These are phyloP conservation scores for Hylomyscus alleni DNA, from an alignment of 2,797 vertebrate species.

Conservation along the genomic window DNA sequence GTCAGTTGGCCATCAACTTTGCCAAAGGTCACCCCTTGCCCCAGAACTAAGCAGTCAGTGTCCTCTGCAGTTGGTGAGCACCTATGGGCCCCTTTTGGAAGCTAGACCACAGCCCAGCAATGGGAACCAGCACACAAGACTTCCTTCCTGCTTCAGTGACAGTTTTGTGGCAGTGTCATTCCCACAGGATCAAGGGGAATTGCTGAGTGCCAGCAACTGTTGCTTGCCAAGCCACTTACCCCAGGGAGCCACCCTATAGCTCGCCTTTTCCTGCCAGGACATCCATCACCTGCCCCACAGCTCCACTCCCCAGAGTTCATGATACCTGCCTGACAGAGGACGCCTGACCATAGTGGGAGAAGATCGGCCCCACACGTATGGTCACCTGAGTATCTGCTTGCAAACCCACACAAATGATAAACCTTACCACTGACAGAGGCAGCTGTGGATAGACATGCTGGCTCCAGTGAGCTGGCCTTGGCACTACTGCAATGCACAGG, in stretches of 20 bases:
- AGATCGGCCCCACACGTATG: conserved; percentile 86
- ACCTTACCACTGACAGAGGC: conserved; percentile 96
- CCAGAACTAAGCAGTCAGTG: conserved; percentile 94
- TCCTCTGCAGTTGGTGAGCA: conserved; percentile 90
- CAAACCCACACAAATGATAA: conserved; percentile 99
- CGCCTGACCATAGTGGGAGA: conserved; percentile 95
- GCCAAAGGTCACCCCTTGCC: conserved; percentile 84
- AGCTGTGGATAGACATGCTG: conserved; percentile 97
- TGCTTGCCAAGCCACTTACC: conserved; percentile 90
- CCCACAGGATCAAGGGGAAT: conserved; percentile 92
- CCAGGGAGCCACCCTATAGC: conserved; percentile 92
- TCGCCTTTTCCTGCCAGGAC: conserved; percentile 92
- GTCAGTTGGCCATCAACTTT: background rate
- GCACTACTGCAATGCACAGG: conserved; percentile 97
- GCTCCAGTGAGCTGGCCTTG: conserved; percentile 95
- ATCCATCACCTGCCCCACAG: conserved; percentile 84
- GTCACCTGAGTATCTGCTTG: conserved; percentile 94
- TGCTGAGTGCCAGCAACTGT: conserved; percentile 92
- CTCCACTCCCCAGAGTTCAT: conserved; percentile 96
- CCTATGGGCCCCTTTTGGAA: conserved; percentile 87
- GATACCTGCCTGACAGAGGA: conserved; percentile 94
- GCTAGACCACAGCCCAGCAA: conserved; percentile 87
- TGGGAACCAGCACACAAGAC: conserved; percentile 87
- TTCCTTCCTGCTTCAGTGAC: conserved; percentile 91
- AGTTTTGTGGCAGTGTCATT: conserved; percentile 90